A percentile compares a stretch with the other conserved stretches of the same genome.
Evolutionary conservation across 2,888 invertebrate species (phyloP).

Genomic region (Desoria tigrina): DNA sequence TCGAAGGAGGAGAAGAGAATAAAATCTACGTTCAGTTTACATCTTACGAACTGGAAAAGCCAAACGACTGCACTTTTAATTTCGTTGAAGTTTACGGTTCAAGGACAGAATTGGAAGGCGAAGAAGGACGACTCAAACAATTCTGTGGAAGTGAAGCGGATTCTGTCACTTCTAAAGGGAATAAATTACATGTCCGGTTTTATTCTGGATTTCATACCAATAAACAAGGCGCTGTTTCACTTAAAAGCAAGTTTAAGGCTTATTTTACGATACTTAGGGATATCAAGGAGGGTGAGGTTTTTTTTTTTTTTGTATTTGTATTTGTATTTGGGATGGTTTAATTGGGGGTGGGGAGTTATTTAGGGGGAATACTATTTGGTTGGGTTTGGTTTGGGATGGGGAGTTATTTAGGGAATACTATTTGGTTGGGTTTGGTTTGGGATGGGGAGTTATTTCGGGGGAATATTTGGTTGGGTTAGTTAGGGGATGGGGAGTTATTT

Average conservation of each 20-base stretch:
- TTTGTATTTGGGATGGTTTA: not conserved
- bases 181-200: conserved; percentile 74
- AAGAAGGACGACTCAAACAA: conserved; percentile 62
- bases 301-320: conserved; percentile 4
- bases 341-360: too few species aligned
- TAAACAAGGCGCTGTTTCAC: conserved; percentile 55
- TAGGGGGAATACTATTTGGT: too few species aligned
- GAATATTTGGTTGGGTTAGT: too few species aligned
- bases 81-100: conserved; percentile 73
- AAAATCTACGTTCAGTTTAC: conserved; percentile 61
- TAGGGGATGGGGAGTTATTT: too few species aligned
- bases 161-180: conserved; percentile 67
- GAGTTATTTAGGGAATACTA: too few species aligned
- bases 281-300: conserved; percentile 23
- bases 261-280: conserved; percentile 49
- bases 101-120: conserved; percentile 64
- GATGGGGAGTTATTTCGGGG: too few species aligned
- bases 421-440: too few species aligned
- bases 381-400: too few species aligned
- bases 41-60: conserved; percentile 67
- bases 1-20: conserved; percentile 66
- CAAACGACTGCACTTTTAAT: conserved; percentile 76
- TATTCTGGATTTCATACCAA: conserved; percentile 62
- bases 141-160: conserved; percentile 88
- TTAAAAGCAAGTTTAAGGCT: conserved; percentile 39